Evolutionary conservation across 1,140 invertebrate species (phyloP), one percentile per base, ranked within the genome.

Genomic region (Leptestheria dahalacensis): DNA sequence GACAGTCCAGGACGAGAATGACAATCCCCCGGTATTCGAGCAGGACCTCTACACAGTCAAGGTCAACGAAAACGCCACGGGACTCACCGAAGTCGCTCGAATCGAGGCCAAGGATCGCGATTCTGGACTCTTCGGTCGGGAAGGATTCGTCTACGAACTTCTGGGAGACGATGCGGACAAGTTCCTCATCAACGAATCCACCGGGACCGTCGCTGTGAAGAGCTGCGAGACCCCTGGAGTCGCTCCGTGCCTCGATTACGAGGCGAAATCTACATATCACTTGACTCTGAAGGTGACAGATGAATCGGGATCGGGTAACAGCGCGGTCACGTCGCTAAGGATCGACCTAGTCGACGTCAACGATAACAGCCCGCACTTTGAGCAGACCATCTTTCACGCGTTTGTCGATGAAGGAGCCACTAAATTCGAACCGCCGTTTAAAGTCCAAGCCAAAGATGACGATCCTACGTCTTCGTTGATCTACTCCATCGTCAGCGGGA

Each of bases 201-300:
- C 83, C 20, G 91, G 91, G 41, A 78, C 80, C 2, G 88, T 96
- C 55, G 84, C 82, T 0, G 86, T 95, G 1, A 85, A 83, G 3
- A 70, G 78, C 9, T 97, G 92, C 70, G 68, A 73, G n/a, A 76
- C 75, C 0, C 77, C 78, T 15, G 79, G 79, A 1, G 81, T 80
- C 11, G 69, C 66, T 20, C 78, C 78, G 0, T 96, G 92, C 69
- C 73, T 95, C 1, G 91, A 96, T 74, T 94, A 82, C 68, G 92
- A 95, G 73, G 80, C 80, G 18, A 81, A 85, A 67, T 79, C 79
- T 20, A 81, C 83, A 64, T 94, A 92, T 72, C 86, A 86, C 67
- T 74, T 96, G 25, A 85, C 84, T 48, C 90, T 89, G 65, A 87
- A 88, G 76, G 86, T 88, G 70, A 88, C 82, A 12, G 92, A 95